Evolutionary conservation across 2,888 invertebrate genomes (phyloP).

Genomic region (Notodonta dromedarius): DNA sequence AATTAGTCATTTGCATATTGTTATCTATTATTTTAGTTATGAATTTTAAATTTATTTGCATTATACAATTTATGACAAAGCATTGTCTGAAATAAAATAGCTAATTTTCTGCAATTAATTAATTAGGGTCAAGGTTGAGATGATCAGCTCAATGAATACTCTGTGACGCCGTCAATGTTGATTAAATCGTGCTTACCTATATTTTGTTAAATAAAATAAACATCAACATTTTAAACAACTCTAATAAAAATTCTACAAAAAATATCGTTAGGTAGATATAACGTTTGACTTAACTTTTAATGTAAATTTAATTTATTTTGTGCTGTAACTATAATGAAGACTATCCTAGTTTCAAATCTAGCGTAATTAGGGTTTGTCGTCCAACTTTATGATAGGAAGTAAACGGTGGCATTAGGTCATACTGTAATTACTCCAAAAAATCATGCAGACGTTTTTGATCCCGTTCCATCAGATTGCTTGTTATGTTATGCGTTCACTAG

Average conservation of each 20-base stretch:
- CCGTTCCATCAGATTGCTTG: slow-evolving; percentile 8
- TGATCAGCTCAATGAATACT: not conserved
- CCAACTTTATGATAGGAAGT: slow-evolving; percentile 3
- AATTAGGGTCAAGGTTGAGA: not conserved
- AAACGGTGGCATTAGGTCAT: slow-evolving; percentile 9
- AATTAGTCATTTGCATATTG: not conserved
- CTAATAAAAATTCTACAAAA: too few species aligned
- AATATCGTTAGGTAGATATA: too few species aligned
- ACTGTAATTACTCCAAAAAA: slow-evolving; percentile 17
- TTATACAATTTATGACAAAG: not conserved
- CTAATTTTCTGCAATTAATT: not conserved
- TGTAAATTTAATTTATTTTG: too few species aligned
- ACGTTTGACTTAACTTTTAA: too few species aligned
- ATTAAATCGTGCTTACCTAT: not conserved
- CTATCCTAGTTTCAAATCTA: not conserved
- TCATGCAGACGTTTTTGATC: not conserved
- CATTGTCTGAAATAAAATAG: not conserved
- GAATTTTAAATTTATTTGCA: not conserved
- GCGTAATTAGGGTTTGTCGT: not conserved
- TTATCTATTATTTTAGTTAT: not conserved
- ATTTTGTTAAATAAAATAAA: too few species aligned
- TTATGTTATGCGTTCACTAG: slow-evolving; percentile 2
- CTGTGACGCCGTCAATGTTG: not conserved
- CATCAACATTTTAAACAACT: too few species aligned
- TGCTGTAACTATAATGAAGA: not conserved